Evolutionary conservation across 2,113 vertebrate species (phyloP).

Genomic region (Petroica traversi): DNA sequence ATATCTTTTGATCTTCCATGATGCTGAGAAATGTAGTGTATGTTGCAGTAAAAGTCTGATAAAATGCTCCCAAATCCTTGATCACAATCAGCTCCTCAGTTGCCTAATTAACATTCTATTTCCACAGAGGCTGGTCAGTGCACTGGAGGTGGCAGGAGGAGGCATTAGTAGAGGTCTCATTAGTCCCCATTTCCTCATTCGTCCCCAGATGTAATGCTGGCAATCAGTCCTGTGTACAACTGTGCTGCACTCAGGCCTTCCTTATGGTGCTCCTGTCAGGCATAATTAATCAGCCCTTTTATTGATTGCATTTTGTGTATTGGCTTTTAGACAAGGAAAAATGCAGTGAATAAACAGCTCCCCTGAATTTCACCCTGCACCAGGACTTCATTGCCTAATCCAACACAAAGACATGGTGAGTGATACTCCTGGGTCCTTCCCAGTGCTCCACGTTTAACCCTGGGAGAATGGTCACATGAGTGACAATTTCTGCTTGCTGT

Average conservation of each 20-base stretch:
- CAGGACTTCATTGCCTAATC: background rate
- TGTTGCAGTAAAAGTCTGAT: background rate
- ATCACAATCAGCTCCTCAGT: background rate
- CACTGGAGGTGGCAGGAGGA: background rate
- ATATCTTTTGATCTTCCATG: background rate
- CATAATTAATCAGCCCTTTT: slow-evolving; percentile 14
- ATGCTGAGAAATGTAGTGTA: background rate
- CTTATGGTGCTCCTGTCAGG: slow-evolving; percentile 25
- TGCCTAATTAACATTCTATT: background rate
- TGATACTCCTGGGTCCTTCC: background rate
- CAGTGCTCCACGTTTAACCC: accelerated
- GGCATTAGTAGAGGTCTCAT: background rate
- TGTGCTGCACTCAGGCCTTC: background rate
- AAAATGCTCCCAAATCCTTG: background rate
- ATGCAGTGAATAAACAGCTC: background rate
- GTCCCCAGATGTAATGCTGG: background rate
- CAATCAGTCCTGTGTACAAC: background rate
- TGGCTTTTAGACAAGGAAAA: background rate
- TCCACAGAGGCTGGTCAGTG: background rate
- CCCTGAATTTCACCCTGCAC: background rate
- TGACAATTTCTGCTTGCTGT: background rate
- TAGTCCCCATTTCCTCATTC: background rate
- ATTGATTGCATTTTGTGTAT: background rate
- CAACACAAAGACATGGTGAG: background rate
- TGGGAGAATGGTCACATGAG: accelerated